A percentile compares a stretch with the other conserved stretches of the same genome.
phyloP scores from a whole-genome alignment of 2,113 vertebrate species.

The Salvelinus sp. region DNA sequence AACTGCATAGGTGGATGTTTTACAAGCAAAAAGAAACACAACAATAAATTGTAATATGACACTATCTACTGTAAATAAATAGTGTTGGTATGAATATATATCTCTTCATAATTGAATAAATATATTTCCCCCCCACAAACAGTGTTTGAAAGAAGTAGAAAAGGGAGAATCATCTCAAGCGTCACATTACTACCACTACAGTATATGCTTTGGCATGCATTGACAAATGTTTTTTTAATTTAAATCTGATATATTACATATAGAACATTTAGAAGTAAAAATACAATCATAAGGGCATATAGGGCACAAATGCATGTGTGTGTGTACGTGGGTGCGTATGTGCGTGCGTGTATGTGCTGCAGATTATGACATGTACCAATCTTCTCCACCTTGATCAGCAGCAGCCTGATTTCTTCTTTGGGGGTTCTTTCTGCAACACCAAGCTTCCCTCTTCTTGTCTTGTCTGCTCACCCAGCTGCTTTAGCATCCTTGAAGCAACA shows the following conservation, averaged over 20 bases:
- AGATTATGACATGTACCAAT: no score
- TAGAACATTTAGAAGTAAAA: neutral
- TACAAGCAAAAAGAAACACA: neutral
- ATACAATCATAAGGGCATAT: neutral
- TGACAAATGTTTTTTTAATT: neutral
- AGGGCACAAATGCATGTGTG: neutral
- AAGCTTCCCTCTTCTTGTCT: constrained; percentile 44
- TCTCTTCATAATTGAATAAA: no score
- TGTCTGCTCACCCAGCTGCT: constrained; percentile 60
- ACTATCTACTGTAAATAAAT: no score
- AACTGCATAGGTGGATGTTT: neutral
- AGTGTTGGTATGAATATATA: no score
- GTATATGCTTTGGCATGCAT: neutral
- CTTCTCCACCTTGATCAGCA: constrained; percentile 69
- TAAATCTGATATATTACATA: neutral
- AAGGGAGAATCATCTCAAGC: no score
- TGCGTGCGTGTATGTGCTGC: no score
- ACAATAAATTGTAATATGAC: neutral
- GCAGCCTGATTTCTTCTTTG: constrained; percentile 74
- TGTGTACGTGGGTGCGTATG: no score
- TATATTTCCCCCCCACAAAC: no score
- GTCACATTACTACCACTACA: no score
- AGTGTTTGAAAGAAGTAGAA: no score
- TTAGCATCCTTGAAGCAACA: constrained; percentile 75
- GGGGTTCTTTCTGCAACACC: constrained; percentile 55